These are phyloP conservation scores for Cryptophagus acutangulus DNA, from an alignment of 2,888 invertebrate genomes.

Conservation along the genomic window DNA sequence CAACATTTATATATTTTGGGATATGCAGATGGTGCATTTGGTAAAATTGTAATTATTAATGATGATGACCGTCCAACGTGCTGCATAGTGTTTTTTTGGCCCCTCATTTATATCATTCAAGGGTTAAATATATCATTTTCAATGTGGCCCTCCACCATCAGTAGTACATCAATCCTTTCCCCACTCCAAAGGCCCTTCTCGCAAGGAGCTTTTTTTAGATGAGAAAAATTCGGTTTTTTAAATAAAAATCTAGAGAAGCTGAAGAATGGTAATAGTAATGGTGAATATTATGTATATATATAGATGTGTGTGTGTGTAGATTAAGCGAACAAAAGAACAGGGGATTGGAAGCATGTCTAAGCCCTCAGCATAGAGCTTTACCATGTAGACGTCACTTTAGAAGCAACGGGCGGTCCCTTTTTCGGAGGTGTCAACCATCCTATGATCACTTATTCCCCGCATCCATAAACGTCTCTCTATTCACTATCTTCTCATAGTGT, in stretches of 20 bases:
- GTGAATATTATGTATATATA: too few relatives aligned
- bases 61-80: slow-evolving; percentile 30
- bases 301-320: too few relatives aligned
- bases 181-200: too few relatives aligned
- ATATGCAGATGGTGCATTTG: slow-evolving; percentile 5
- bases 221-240: too few relatives aligned
- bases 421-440: slow-evolving; percentile 43
- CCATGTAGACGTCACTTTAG: slow-evolving; percentile 43
- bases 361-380: slow-evolving; percentile 41
- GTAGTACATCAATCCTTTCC: too few relatives aligned
- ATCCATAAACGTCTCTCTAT: too few relatives aligned
- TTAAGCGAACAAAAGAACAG: slow-evolving; percentile 20
- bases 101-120: slow-evolving; percentile 24
- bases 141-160: too few relatives aligned
- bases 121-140: too few relatives aligned
- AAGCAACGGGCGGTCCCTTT: slow-evolving; percentile 41
- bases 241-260: too few relatives aligned
- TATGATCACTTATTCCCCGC: slow-evolving; percentile 43
- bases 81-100: slow-evolving; percentile 28
- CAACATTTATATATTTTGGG: neutral
- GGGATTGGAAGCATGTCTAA: slow-evolving; percentile 34
- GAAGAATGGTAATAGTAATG: too few relatives aligned
- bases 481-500: too few relatives aligned
- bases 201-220: too few relatives aligned
- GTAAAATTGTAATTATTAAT: slow-evolving; percentile 27